phyloP scores from a whole-genome alignment of 1,140 invertebrate genomes.

The Bombus haemorrhoidalis region DNA sequence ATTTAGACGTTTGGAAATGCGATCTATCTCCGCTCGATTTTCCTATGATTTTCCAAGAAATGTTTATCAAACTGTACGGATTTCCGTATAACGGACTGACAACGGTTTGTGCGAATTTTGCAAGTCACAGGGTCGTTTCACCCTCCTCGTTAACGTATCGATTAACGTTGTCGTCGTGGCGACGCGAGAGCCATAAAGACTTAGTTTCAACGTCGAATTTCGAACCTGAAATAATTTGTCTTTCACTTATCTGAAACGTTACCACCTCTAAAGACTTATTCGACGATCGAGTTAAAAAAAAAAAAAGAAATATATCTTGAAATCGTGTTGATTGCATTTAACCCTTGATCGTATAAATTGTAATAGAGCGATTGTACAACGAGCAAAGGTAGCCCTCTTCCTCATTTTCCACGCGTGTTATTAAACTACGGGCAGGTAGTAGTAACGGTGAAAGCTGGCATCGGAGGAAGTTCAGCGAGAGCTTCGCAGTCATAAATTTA shows the following conservation, averaged over 20 bases:
- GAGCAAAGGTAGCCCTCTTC: background rate
- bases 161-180: constrained; percentile 52
- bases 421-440: constrained; percentile 28
- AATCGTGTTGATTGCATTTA: too few species aligned
- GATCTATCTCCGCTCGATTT: rapidly evolving
- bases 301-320: too few species aligned
- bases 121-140: constrained; percentile 19
- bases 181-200: constrained; percentile 41
- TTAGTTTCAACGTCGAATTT: constrained; percentile 48
- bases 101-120: constrained; percentile 45
- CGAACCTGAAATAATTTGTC: background rate
- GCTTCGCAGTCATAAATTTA: constrained; percentile 16
- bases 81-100: background rate
- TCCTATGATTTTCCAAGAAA: background rate
- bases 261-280: background rate
- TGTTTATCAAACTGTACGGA: background rate
- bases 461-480: background rate
- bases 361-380: background rate
- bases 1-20: too few species aligned
- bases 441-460: constrained; percentile 45
- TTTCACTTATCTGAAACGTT: background rate
- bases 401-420: background rate
- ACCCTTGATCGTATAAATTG: too few species aligned
- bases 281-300: too few species aligned
- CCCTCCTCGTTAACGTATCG: constrained; percentile 60